Evolutionary conservation across 1,140 invertebrate genomes (phyloP), one percentile per base, ranked within the genome.

Genomic region (Trinorchestia longiramus): DNA sequence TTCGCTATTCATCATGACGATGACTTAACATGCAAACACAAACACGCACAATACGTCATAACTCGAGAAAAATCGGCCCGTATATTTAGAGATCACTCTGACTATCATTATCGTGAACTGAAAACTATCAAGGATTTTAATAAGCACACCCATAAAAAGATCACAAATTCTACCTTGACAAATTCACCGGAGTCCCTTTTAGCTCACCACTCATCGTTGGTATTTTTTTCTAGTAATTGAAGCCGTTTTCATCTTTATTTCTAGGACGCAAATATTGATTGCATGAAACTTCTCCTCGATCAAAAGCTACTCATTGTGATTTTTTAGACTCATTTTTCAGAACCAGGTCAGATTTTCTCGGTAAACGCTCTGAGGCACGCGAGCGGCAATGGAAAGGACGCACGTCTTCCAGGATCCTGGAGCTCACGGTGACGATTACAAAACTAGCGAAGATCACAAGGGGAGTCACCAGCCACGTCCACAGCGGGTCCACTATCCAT

Each of bases 391-490:
- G 43, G 44, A 94, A 94, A 0, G 92, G 92, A 11, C 43, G 43
- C 36, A 94, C 44, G 36, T 44, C 92, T 3, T 94, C 92, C 43
- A 95, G 6, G 40, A 77, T 87, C 40, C 95, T 42, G 1, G 95
- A 95, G 36, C 96, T 91, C 45, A 95, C 19, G 19, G 96, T 45
- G 19, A 97, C 96, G 36, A 97, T 95, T 3, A 90, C 40, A 43
- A 96, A n/a, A 95, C 96, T 96, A 6, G 91, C 43, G 36, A 96
- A 23, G 40, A 97, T 43, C 42, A 96, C 87, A 36, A 96, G 92
- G 40, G 96, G 96, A 19, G 96, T 96, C 23, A 91, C 96, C 1
- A 95, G 47, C 6, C 57, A 95, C n/a, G 96, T 95, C 96, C 96
- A 96, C 40, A 57, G 53, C 6, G 95, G 95, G 42, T 96, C 62